Conservation (phyloP, 2,797 vertebrate genomes). For the Steatocranus sp. region DNA sequence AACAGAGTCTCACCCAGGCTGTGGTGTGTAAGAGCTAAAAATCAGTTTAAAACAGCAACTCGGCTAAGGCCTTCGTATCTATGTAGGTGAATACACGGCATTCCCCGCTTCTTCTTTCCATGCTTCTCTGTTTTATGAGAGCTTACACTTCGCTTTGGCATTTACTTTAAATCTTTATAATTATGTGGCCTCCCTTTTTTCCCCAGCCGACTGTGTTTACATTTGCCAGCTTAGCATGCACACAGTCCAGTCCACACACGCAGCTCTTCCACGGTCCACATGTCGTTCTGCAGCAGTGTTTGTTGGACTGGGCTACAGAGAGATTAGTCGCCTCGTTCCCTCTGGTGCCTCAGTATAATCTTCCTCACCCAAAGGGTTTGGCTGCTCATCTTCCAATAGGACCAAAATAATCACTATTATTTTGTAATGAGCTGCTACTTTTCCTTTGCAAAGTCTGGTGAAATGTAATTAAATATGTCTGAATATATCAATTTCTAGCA, state of each 20-base stretch:
- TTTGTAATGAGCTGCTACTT: slow-evolving; percentile 6
- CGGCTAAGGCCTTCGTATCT: slow-evolving; percentile 6
- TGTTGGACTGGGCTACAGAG: slow-evolving; percentile 47
- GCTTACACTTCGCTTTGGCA: slow-evolving; percentile 40
- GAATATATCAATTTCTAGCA: not conserved
- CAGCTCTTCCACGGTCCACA: slow-evolving; percentile 33
- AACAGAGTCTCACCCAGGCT: slow-evolving; percentile 31
- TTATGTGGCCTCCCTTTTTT: slow-evolving; percentile 39
- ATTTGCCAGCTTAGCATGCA: slow-evolving; percentile 59
- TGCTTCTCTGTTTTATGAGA: slow-evolving; percentile 50
- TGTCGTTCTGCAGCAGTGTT: slow-evolving; percentile 37
- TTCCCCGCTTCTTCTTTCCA: slow-evolving; percentile 2
- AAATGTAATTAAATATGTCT: not conserved
- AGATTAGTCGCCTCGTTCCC: slow-evolving; percentile 64
- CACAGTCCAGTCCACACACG: slow-evolving; percentile 34
- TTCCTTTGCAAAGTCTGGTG: not conserved
- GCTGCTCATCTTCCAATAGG: slow-evolving; percentile 13
- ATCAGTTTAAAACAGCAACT: slow-evolving; percentile 32
- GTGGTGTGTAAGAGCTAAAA: slow-evolving; percentile 41
- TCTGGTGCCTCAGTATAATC: slow-evolving; percentile 30
- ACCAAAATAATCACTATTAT: not conserved
- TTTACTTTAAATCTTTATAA: slow-evolving; percentile 66
- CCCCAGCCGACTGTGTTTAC: slow-evolving; percentile 55
- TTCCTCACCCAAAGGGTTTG: slow-evolving; percentile 18
- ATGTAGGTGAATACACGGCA: slow-evolving; percentile 12